Conservation (phyloP, 2,888 invertebrate genomes). For the Autographa gamma region DNA sequence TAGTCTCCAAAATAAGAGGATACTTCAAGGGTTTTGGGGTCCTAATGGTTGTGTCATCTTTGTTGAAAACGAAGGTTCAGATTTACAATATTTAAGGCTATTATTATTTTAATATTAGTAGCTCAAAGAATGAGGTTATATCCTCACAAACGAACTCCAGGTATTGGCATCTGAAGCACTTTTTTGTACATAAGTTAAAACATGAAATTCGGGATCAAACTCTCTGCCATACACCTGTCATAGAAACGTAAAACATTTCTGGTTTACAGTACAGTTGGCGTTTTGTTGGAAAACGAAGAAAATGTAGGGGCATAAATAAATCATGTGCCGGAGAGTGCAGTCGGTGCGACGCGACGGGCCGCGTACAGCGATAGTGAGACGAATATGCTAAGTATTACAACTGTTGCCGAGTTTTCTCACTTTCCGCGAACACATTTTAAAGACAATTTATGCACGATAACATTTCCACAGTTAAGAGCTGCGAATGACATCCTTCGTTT, state of each 20-base stretch:
- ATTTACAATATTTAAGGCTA: no score
- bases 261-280: background rate
- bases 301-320: slow-evolving; percentile 40
- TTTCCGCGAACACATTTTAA: slow-evolving; percentile 10
- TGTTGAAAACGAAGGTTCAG: no score
- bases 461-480: slow-evolving; percentile 8
- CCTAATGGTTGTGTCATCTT: no score
- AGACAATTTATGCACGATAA: slow-evolving; percentile 11
- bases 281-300: slow-evolving; percentile 22
- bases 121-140: no score
- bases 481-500: background rate
- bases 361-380: slow-evolving; percentile 32
- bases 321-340: slow-evolving; percentile 46
- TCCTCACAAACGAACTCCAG: no score
- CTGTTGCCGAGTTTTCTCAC: slow-evolving; percentile 46
- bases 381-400: slow-evolving; percentile 48
- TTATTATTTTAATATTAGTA: no score
- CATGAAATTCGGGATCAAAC: background rate
- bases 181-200: no score
- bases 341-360: slow-evolving; percentile 44
- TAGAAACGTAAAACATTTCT: background rate
- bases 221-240: background rate
- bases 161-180: background rate
- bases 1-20: no score
- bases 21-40: no score